phyloP scores from a whole-genome alignment of 1,140 invertebrate species.

The Penaeus chinensis region DNA sequence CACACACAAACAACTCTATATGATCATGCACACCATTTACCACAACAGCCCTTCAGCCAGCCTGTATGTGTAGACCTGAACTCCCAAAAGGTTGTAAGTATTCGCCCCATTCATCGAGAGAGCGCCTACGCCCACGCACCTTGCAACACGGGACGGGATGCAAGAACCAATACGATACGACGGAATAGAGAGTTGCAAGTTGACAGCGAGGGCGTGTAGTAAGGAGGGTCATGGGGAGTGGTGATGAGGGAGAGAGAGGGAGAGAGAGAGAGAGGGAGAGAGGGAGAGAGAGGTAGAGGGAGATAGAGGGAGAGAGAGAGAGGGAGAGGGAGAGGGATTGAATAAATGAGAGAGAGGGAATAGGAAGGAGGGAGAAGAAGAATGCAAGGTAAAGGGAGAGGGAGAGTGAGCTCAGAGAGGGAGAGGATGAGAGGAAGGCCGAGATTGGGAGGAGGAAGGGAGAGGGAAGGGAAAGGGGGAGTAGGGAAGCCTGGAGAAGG shows the following conservation, averaged over 20 bases:
- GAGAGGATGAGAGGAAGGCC: not conserved
- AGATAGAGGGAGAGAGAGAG: too few species aligned
- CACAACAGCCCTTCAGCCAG: too few species aligned
- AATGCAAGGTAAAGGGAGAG: not conserved
- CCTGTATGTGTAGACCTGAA: too few species aligned
- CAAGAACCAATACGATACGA: too few species aligned
- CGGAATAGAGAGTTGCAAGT: not conserved
- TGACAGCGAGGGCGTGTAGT: not conserved
- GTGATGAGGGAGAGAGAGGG: not conserved
- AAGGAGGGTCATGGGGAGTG: not conserved
- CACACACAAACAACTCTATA: too few species aligned
- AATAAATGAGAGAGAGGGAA: not conserved
- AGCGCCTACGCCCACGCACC: too few species aligned
- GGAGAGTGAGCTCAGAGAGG: not conserved
- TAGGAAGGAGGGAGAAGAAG: not conserved
- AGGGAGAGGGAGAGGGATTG: not conserved
- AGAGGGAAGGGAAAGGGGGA: slow-evolving; percentile 13
- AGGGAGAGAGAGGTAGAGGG: not conserved
- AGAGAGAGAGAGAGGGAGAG: not conserved
- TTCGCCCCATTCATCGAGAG: too few species aligned
- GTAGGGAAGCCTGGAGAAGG: too few species aligned
- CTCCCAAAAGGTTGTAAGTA: too few species aligned
- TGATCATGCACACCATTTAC: too few species aligned
- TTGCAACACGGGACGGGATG: too few species aligned
- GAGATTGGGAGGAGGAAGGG: slow-evolving; percentile 3